A percentile compares a stretch with the other conserved stretches of the same genome.
Evolutionary conservation across 2,113 vertebrate species (phyloP).

Genomic region (Myotis lucifugus): DNA sequence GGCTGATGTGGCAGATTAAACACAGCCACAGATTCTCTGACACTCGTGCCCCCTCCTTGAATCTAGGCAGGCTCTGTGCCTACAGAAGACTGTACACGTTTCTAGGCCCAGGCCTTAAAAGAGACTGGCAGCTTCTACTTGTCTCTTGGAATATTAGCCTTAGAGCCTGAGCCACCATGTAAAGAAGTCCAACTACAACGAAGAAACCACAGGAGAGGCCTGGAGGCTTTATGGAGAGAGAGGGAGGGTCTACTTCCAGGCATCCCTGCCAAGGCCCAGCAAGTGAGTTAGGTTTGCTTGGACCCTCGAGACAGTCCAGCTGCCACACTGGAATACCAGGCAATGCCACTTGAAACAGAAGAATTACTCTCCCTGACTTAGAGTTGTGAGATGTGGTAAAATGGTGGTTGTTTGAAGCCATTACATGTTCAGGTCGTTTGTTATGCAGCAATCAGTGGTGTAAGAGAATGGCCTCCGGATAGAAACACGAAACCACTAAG

Average conservation of each 20-base stretch:
- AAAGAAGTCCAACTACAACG: neutral
- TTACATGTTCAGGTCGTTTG: neutral
- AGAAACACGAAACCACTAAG: neutral
- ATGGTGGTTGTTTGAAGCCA: neutral
- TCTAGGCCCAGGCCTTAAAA: neutral
- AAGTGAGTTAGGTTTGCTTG: neutral
- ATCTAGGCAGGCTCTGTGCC: neutral
- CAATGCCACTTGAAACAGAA: neutral
- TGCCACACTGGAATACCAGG: neutral
- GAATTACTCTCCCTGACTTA: neutral
- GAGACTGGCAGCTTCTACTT: neutral
- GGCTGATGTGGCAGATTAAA: neutral
- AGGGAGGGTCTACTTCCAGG: neutral
- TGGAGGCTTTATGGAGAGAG: neutral
- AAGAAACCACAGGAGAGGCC: neutral
- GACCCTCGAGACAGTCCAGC: neutral
- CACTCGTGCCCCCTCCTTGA: neutral
- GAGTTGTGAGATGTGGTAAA: neutral
- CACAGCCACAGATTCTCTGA: neutral
- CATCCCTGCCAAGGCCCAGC: neutral
- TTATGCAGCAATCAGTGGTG: neutral
- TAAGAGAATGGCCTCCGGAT: neutral
- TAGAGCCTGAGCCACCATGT: neutral
- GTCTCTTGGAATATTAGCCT: neutral
- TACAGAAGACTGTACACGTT: neutral